Conservation (phyloP, 1,140 invertebrate species). For the Pogonus chalceus region DNA sequence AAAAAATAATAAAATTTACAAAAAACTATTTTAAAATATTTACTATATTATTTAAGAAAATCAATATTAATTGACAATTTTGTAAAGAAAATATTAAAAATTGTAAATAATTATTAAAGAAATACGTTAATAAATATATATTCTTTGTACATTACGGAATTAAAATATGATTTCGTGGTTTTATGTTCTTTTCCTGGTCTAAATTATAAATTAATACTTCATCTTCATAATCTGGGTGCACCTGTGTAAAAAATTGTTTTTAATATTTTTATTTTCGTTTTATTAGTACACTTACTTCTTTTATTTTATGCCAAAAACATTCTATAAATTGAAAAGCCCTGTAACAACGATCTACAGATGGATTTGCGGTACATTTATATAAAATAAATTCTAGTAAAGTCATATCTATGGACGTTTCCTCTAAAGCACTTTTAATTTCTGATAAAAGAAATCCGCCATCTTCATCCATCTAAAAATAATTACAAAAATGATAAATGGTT, state of each 20-base stretch:
- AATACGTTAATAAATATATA: too few relatives aligned
- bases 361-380: background rate
- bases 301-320: constrained; percentile 3
- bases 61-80: too few relatives aligned
- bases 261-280: background rate
- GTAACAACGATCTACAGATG: background rate
- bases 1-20: too few relatives aligned
- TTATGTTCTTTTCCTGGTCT: background rate
- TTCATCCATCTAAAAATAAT: background rate
- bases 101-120: too few relatives aligned
- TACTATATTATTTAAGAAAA: too few relatives aligned
- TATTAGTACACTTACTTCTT: background rate
- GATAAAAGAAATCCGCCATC: background rate
- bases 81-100: too few relatives aligned
- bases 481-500: too few relatives aligned
- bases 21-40: too few relatives aligned
- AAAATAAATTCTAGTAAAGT: background rate
- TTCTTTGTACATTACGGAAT: too few relatives aligned
- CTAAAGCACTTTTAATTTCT: background rate
- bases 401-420: background rate
- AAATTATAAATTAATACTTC: background rate
- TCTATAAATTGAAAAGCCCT: constrained; percentile 1
- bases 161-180: too few relatives aligned
- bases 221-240: background rate
- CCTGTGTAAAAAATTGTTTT: too few relatives aligned